Evolutionary conservation across 2,113 vertebrate species (phyloP), one percentile per base, ranked within the genome.

Genomic region (Dryoscopus gambensis): DNA sequence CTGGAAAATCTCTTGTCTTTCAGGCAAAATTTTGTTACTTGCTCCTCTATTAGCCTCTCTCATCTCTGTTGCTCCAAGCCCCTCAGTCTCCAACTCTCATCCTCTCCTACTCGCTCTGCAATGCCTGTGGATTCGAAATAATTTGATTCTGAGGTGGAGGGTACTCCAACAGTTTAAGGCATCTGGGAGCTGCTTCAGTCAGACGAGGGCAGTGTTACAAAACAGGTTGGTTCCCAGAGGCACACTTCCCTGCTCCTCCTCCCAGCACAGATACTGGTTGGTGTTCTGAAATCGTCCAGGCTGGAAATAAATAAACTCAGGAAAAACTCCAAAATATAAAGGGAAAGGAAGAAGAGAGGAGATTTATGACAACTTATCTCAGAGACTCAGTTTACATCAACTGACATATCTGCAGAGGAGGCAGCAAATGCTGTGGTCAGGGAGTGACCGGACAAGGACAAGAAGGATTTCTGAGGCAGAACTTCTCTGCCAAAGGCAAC

Each of bases 161-260:
- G 22, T 6, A 3, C n/a, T 53, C 15, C 16, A 12, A 12, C 15
- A 22, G 64, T 30, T 91, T 17, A 42, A 16, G 62, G 49, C 27
- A 10, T 5, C 37, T 17, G 33, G 25, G n/a, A 78, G 56, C 11
- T 64, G 27, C 60, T 71, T 89, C 57, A 76, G 96, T 87, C 96
- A 90, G 96, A 53, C 3, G 83, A 89, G 94, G 95, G 94, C 94
- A 92, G 86, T 90, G 76, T 90, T 70, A 74, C n/a, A 89, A 78
- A 95, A 47, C 39, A 10, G 35, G 50, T 86, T n/a, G 1, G 46
- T 30, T 78, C 59, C 52, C 44, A 47, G 37, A 15, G 28, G 8
- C 9, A 13, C 7, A 2, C 18, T 47, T 78, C 49, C 14, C 63
- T 60, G 31, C 40, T 83, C 9, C 10, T 47, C 70, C 82, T 90